Evolutionary conservation across 2,888 invertebrate genomes (phyloP).

Genomic region (Watsonalla cultraria): DNA sequence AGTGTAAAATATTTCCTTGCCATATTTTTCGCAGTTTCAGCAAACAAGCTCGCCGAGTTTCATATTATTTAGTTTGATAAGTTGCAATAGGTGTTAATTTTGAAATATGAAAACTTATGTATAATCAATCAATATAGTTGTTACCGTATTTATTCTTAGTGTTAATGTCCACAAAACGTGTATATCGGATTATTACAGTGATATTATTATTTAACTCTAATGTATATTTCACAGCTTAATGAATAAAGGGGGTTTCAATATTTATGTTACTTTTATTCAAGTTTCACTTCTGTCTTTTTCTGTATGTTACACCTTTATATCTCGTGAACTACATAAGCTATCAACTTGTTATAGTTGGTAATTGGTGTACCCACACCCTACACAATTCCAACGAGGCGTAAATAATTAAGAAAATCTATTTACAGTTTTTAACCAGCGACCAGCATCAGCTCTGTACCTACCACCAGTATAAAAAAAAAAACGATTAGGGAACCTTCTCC

Average conservation of each 20-base stretch:
- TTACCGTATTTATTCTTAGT: slow-evolving; percentile 35
- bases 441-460: too few relatives aligned
- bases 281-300: neutral
- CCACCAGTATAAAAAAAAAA: too few relatives aligned
- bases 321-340: too few relatives aligned
- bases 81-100: neutral
- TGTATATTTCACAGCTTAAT: slow-evolving; percentile 43
- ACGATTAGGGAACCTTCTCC: too few relatives aligned
- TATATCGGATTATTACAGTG: slow-evolving; percentile 70
- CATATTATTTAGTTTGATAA: neutral
- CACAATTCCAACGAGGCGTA: too few relatives aligned
- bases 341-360: too few relatives aligned
- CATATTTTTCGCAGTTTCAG: neutral
- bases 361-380: too few relatives aligned
- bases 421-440: too few relatives aligned
- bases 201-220: slow-evolving; percentile 58
- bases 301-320: neutral
- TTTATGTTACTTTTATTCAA: slow-evolving; percentile 6
- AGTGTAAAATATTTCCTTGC: neutral
- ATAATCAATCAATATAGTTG: slow-evolving; percentile 10
- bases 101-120: neutral
- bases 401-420: too few relatives aligned
- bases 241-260: slow-evolving; percentile 13
- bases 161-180: slow-evolving; percentile 29
- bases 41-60: neutral